These are phyloP conservation scores for Myopa testacea DNA, from an alignment of 2,888 invertebrate species.

Conservation along the genomic window DNA sequence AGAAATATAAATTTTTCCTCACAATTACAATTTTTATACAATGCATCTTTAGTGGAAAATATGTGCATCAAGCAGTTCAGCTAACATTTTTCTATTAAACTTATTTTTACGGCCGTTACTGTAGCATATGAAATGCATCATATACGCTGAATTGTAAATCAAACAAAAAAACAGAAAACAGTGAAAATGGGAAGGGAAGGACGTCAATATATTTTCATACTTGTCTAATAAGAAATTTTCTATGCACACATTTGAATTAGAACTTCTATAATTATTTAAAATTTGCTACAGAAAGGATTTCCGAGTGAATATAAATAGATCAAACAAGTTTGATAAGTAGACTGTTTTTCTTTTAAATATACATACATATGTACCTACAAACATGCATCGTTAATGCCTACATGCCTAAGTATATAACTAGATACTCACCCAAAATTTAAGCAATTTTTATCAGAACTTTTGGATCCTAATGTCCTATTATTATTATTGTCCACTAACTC, in stretches of 20 bases:
- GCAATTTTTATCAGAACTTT: slow-evolving; percentile 3
- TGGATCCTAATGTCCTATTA: slow-evolving; percentile 8
- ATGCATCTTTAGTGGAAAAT: too few relatives aligned
- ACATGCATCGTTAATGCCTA: not conserved
- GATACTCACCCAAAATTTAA: slow-evolving; percentile 15
- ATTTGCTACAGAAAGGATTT: not conserved
- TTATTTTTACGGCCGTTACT: slow-evolving; percentile 12
- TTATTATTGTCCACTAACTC: not conserved
- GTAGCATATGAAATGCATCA: slow-evolving; percentile 37
- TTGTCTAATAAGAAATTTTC: not conserved
- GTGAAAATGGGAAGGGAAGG: slow-evolving; percentile 2
- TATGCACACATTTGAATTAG: not conserved
- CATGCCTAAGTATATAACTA: not conserved
- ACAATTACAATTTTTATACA: too few relatives aligned
- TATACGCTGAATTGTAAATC: slow-evolving; percentile 13
- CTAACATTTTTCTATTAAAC: too few relatives aligned
- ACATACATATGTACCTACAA: not conserved
- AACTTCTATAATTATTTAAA: not conserved
- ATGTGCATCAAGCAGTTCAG: too few relatives aligned
- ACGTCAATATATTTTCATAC: not conserved
- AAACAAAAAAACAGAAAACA: slow-evolving; percentile 6
- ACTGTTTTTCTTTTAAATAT: not conserved
- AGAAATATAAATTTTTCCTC: too few relatives aligned
- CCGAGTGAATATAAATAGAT: not conserved
- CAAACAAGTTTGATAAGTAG: not conserved